Conservation (phyloP, 2,888 invertebrate genomes). For the Synanthedon andrenaeformis region DNA sequence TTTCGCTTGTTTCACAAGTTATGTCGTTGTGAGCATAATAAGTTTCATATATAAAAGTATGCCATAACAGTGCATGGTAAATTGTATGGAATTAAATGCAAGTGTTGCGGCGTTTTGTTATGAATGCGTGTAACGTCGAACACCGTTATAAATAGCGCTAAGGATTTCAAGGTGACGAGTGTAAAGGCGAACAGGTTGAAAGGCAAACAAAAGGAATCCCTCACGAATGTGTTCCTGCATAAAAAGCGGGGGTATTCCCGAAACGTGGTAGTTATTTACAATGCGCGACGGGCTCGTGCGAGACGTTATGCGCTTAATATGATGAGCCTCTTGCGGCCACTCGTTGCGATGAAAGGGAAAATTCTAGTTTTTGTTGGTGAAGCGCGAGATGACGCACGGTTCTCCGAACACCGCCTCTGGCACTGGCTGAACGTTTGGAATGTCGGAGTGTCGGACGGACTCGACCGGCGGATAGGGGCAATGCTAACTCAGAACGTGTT, state of each 20-base stretch:
- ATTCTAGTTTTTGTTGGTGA: constrained; percentile 52
- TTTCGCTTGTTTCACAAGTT: too few relatives aligned
- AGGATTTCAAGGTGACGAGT: constrained; percentile 13
- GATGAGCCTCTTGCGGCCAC: constrained; percentile 34
- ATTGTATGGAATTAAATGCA: too few relatives aligned
- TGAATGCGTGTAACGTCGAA: constrained; percentile 15
- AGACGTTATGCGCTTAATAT: constrained; percentile 50
- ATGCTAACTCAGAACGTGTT: constrained; percentile 9
- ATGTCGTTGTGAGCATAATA: too few relatives aligned
- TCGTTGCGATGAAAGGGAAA: constrained; percentile 65
- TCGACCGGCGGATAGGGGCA: constrained; percentile 24
- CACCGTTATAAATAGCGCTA: constrained; percentile 16
- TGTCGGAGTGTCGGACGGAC: constrained; percentile 19
- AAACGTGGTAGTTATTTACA: constrained; percentile 61
- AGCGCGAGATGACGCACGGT: constrained; percentile 49
- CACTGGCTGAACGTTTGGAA: neutral
- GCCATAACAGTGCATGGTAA: too few relatives aligned
- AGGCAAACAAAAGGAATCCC: constrained; percentile 69
- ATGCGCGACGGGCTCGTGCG: constrained; percentile 29
- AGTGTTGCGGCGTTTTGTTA: constrained; percentile 2
- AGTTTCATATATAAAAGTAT: too few relatives aligned
- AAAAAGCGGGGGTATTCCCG: constrained; percentile 65
- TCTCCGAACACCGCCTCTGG: constrained; percentile 33
- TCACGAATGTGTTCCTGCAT: constrained; percentile 60
- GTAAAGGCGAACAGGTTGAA: constrained; percentile 42